Conservation (phyloP, 2,888 invertebrate species). For the Physocephala rufipes region DNA sequence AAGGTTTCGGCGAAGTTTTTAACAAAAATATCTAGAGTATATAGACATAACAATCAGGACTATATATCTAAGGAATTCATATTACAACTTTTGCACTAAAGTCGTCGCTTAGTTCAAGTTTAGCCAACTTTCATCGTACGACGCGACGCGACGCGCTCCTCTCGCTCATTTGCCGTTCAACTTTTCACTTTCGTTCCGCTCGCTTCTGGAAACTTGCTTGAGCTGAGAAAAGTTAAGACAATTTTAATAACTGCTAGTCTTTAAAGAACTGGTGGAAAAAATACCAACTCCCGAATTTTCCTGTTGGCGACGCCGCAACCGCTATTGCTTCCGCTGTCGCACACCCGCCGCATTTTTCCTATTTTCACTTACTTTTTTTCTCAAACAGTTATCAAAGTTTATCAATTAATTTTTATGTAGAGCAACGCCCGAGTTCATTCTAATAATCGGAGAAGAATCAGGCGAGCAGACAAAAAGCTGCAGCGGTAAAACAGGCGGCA, state of each 20-base stretch:
- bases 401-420: slow-evolving; percentile 51
- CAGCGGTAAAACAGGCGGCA: not conserved
- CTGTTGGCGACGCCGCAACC: too few species aligned
- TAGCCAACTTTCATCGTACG: slow-evolving; percentile 48
- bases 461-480: slow-evolving; percentile 1
- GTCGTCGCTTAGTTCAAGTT: slow-evolving; percentile 50
- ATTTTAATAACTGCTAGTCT: slow-evolving; percentile 8
- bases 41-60: slow-evolving; percentile 15
- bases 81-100: slow-evolving; percentile 46
- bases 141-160: slow-evolving; percentile 38
- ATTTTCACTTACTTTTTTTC: not conserved
- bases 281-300: not conserved
- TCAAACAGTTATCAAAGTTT: slow-evolving; percentile 47
- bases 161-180: slow-evolving; percentile 38
- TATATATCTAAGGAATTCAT: slow-evolving; percentile 1
- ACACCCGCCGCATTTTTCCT: too few species aligned
- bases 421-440: slow-evolving; percentile 28
- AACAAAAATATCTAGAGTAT: not conserved
- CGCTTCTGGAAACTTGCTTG: slow-evolving; percentile 43
- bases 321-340: too few species aligned
- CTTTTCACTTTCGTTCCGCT: slow-evolving; percentile 40
- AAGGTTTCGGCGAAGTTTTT: slow-evolving; percentile 41
- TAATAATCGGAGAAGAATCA: slow-evolving; percentile 17
- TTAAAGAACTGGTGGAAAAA: slow-evolving; percentile 3
- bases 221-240: slow-evolving; percentile 45